These are phyloP conservation scores for Lycocorax pyrrhopterus DNA, from an alignment of 2,113 vertebrate genomes.

Conservation along the genomic window DNA sequence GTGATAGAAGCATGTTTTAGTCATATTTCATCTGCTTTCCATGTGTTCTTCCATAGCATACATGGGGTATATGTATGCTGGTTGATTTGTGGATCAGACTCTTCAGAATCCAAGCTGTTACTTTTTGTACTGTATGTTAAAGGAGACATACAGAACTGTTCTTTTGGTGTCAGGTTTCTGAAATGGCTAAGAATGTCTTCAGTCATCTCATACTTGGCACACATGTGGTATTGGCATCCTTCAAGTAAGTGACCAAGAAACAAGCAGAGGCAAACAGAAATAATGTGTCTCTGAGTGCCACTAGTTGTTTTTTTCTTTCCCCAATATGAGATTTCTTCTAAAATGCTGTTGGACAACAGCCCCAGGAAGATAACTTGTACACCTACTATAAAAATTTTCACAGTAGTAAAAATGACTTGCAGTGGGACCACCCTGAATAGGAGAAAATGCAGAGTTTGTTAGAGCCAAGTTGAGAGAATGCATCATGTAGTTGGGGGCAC, in stretches of 20 bases:
- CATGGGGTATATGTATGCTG: not conserved
- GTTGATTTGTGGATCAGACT: not conserved
- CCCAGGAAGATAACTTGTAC: not conserved
- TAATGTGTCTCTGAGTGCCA: not conserved
- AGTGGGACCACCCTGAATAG: not conserved
- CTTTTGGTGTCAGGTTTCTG: not conserved
- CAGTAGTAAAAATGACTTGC: not conserved
- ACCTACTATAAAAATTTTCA: not conserved
- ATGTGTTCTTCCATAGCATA: not conserved
- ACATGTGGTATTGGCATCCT: not conserved
- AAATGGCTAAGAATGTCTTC: not conserved
- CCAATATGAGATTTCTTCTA: not conserved
- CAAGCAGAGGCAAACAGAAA: not conserved
- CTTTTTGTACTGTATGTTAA: not conserved
- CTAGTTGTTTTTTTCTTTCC: not conserved
- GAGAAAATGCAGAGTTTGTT: not conserved
- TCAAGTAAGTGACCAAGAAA: not conserved
- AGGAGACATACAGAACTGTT: not conserved
- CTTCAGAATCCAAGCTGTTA: not conserved
- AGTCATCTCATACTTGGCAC: not conserved
- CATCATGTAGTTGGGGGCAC: accelerated
- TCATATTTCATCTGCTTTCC: not conserved
- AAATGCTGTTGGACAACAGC: not conserved
- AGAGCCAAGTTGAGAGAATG: not conserved
- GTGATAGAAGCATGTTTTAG: conserved; percentile 25